Evolutionary conservation across 2,113 vertebrate genomes (phyloP).

Genomic region (Prietella phreatophila): DNA sequence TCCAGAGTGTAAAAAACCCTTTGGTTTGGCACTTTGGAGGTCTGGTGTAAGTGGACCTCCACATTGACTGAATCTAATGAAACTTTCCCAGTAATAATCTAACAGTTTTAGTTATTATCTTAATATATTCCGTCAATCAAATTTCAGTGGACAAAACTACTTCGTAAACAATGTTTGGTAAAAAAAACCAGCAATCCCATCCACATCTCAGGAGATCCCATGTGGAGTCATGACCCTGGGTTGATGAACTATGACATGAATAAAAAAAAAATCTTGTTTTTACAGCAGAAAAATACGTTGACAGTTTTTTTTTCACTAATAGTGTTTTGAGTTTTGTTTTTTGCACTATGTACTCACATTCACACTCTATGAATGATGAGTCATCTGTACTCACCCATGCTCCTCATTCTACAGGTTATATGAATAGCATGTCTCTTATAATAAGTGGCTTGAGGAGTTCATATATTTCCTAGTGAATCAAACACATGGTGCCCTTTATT

Average conservation of each 20-base stretch:
- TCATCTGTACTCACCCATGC: neutral
- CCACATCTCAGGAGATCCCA: neutral
- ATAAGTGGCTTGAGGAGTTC: constrained; percentile 22
- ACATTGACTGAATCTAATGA: no score
- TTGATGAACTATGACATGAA: neutral
- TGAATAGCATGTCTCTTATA: neutral
- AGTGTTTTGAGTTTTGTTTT: neutral
- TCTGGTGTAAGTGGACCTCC: no score
- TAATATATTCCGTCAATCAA: neutral
- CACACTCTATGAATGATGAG: neutral
- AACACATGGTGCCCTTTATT: constrained; percentile 15
- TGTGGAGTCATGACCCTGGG: neutral
- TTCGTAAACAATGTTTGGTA: neutral
- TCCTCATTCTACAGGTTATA: neutral
- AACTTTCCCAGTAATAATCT: neutral
- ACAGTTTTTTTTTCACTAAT: neutral
- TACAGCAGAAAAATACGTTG: neutral
- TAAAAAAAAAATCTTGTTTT: neutral
- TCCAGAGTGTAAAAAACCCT: no score
- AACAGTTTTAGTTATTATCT: neutral
- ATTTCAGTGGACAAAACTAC: neutral
- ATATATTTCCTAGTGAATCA: constrained; percentile 31
- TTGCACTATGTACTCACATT: neutral
- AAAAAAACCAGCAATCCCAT: neutral
- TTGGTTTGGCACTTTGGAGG: no score